A percentile compares a stretch with the other conserved stretches of the same genome.
phyloP scores from a whole-genome alignment of 2,888 invertebrate genomes.

The Aphodius granarius region DNA sequence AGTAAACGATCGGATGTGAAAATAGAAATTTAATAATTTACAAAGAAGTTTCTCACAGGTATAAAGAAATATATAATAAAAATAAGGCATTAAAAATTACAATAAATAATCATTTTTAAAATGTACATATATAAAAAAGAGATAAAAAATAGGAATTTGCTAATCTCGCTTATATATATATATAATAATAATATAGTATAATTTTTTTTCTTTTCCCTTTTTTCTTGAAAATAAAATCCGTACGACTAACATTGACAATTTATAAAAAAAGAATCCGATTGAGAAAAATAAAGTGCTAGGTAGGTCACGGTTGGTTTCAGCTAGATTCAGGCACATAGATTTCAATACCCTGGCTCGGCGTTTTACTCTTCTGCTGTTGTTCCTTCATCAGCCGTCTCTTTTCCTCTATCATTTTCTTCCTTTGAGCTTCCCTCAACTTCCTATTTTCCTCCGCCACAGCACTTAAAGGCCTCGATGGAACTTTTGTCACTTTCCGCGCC shows the following conservation, averaged over 20 bases:
- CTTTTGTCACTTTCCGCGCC: slow-evolving; percentile 34
- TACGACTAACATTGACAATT: not conserved
- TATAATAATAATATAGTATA: not conserved
- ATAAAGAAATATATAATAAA: slow-evolving; percentile 5
- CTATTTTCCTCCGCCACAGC: slow-evolving; percentile 58
- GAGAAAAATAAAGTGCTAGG: not conserved
- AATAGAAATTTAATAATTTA: slow-evolving; percentile 6
- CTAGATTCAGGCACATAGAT: slow-evolving; percentile 53
- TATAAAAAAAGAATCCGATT: not conserved
- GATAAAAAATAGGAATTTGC: slow-evolving; percentile 11
- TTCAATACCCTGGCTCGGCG: slow-evolving; percentile 47
- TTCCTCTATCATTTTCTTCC: slow-evolving; percentile 80
- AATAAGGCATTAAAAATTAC: not conserved
- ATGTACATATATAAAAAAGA: slow-evolving; percentile 10
- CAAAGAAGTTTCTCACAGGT: not conserved
- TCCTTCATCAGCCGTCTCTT: slow-evolving; percentile 63
- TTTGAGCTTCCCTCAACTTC: slow-evolving; percentile 64
- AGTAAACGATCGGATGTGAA: not conserved
- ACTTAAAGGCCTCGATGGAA: slow-evolving; percentile 33
- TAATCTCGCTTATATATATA: not conserved
- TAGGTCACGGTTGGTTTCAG: slow-evolving; percentile 41
- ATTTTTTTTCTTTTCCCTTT: not conserved
- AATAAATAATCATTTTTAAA: slow-evolving; percentile 9
- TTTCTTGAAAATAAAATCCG: not conserved
- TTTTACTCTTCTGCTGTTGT: slow-evolving; percentile 37